Conservation (phyloP, 2,888 invertebrate genomes). For the Hydriomena furcata region DNA sequence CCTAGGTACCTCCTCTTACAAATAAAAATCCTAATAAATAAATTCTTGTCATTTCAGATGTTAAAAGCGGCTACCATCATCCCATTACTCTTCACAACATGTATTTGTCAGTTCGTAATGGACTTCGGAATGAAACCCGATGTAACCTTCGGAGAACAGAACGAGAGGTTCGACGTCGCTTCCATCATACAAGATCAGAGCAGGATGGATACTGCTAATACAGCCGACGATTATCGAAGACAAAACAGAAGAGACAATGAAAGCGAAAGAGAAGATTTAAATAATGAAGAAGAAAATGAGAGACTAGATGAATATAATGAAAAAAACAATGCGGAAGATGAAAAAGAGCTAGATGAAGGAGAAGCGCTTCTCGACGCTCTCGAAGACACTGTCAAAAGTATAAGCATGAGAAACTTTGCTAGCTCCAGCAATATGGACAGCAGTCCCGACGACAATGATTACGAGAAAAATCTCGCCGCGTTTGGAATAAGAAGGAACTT, state of each 20-base stretch:
- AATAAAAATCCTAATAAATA: too few species aligned
- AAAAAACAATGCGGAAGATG: background rate
- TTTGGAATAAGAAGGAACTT: conserved; percentile 35
- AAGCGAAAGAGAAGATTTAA: background rate
- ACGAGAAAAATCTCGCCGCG: conserved; percentile 42
- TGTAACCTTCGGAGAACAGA: conserved; percentile 53
- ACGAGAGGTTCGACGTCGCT: conserved; percentile 60
- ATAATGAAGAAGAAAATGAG: background rate
- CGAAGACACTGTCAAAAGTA: conserved; percentile 1
- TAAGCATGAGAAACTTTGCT: conserved; percentile 38
- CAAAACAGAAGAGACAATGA: background rate
- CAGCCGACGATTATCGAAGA: conserved; percentile 4
- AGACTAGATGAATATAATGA: background rate
- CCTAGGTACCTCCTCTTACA: too few species aligned
- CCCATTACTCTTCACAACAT: conserved; percentile 21
- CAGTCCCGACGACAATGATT: conserved; percentile 35
- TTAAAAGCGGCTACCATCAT: conserved; percentile 15
- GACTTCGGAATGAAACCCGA: conserved; percentile 50
- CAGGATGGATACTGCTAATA: conserved; percentile 8
- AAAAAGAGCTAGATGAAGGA: background rate
- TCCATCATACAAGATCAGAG: conserved; percentile 47
- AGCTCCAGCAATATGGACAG: conserved; percentile 41
- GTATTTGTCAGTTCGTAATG: conserved; percentile 40
- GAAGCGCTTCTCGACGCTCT: conserved; percentile 1
- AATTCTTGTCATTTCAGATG: conserved; percentile 12